Evolutionary conservation across 2,888 invertebrate species (phyloP).

Genomic region (Geophilus truncorum): DNA sequence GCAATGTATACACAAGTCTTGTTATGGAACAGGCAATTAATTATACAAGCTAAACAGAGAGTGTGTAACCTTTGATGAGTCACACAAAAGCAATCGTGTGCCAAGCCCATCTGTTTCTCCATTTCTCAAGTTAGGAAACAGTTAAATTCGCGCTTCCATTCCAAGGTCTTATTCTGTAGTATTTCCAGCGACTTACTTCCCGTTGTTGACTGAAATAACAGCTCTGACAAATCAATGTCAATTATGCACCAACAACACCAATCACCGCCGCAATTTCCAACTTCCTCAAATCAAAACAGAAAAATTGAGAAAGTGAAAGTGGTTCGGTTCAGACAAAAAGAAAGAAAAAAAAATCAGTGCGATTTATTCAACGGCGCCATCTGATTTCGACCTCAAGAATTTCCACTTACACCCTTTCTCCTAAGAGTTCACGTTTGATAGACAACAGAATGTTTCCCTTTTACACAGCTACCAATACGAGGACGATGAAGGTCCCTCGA

Average conservation of each 20-base stretch:
- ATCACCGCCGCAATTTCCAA: neutral
- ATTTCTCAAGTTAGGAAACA: neutral
- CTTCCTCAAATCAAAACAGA: neutral
- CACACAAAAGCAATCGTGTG: neutral
- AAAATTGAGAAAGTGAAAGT: neutral
- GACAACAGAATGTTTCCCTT: neutral
- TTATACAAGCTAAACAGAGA: neutral
- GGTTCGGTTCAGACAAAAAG: no score
- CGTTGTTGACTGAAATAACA: slow-evolving; percentile 10
- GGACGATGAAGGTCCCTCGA: neutral
- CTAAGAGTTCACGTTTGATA: neutral
- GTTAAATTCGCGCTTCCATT: neutral
- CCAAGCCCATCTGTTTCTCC: neutral
- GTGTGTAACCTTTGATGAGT: neutral
- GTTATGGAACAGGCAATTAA: neutral
- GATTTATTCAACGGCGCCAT: neutral
- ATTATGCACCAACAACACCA: neutral
- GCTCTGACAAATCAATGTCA: neutral
- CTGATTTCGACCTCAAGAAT: slow-evolving; percentile 4
- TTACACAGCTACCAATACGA: no score
- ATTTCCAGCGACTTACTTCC: slow-evolving; percentile 1
- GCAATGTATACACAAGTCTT: neutral
- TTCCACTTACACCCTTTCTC: neutral
- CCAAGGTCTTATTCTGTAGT: neutral
- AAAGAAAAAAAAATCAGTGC: neutral